These are phyloP conservation scores for Phrynocephalus guinanensis DNA, from an alignment of 2,797 vertebrate species.

Conservation along the genomic window DNA sequence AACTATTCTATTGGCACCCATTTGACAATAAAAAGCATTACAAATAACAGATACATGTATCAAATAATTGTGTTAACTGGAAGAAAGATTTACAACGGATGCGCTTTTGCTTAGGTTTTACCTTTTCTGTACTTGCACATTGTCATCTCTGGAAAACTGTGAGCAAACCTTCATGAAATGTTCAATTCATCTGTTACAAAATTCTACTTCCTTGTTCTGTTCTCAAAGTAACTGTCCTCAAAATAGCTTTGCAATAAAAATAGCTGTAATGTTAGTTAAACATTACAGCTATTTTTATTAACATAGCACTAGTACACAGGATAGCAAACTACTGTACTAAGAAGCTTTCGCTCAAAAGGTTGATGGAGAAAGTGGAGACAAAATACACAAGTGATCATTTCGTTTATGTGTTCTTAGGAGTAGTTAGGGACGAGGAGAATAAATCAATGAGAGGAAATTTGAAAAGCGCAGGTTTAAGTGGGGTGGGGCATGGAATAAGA, in stretches of 20 bases:
- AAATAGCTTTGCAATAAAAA: not conserved
- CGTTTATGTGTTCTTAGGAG: too few relatives aligned
- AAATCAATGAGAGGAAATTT: too few relatives aligned
- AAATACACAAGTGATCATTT: not conserved
- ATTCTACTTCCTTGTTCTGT: not conserved
- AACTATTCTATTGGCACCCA: not conserved
- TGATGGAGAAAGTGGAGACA: not conserved
- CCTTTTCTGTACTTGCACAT: not conserved
- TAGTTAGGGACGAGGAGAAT: too few relatives aligned
- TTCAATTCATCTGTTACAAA: not conserved
- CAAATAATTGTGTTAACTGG: not conserved
- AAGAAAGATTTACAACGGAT: not conserved
- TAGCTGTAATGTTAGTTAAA: not conserved
- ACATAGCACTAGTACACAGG: not conserved
- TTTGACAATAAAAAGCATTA: constrained; percentile 22
- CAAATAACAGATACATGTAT: constrained; percentile 5
- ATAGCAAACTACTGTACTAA: too few relatives aligned
- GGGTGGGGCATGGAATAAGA: not conserved
- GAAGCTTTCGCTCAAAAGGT: not conserved
- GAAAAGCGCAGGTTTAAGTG: not conserved
- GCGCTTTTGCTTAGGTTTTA: not conserved
- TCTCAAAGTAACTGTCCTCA: not conserved
- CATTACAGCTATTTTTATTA: too few relatives aligned
- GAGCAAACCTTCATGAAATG: not conserved
- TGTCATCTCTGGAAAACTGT: not conserved